These are phyloP conservation scores for Macrosoma leucophasiata DNA, from an alignment of 2,888 invertebrate species.

Conservation along the genomic window DNA sequence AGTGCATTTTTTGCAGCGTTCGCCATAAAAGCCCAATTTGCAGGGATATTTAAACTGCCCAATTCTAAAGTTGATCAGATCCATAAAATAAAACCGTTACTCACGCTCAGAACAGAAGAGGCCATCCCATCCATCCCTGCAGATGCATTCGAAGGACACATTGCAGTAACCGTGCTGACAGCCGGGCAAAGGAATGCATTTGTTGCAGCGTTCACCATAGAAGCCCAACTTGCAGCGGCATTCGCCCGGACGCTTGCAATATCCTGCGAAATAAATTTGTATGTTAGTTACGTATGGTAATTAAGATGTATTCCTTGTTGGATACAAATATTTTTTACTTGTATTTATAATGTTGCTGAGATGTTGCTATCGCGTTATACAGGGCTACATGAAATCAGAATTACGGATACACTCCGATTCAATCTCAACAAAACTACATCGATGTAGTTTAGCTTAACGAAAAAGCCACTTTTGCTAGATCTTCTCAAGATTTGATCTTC, in stretches of 20 bases:
- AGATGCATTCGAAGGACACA: constrained; percentile 90
- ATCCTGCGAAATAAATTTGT: constrained; percentile 78
- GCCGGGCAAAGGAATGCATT: constrained; percentile 89
- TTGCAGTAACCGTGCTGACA: constrained; percentile 92
- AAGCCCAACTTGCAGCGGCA: constrained; percentile 93
- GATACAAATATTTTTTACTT: no score
- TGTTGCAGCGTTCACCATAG: constrained; percentile 89
- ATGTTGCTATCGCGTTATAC: no score
- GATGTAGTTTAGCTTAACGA: no score
- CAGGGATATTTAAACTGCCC: constrained; percentile 95
- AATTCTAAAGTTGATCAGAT: no score
- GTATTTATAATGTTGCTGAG: no score
- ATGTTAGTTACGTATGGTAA: no score
- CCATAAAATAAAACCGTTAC: constrained; percentile 39
- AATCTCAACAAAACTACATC: no score
- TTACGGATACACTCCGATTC: no score
- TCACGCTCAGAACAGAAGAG: constrained; percentile 91
- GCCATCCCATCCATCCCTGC: constrained; percentile 91
- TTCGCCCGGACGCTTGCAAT: constrained; percentile 91
- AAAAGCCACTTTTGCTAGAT: no score
- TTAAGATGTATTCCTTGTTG: no score
- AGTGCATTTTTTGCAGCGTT: constrained; percentile 89
- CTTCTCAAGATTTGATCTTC: no score
- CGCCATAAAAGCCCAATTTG: constrained; percentile 91
- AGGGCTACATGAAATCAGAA: no score